These are phyloP conservation scores for Chaetodon trifasciatus DNA, from an alignment of 2,797 vertebrate genomes.

Conservation along the genomic window DNA sequence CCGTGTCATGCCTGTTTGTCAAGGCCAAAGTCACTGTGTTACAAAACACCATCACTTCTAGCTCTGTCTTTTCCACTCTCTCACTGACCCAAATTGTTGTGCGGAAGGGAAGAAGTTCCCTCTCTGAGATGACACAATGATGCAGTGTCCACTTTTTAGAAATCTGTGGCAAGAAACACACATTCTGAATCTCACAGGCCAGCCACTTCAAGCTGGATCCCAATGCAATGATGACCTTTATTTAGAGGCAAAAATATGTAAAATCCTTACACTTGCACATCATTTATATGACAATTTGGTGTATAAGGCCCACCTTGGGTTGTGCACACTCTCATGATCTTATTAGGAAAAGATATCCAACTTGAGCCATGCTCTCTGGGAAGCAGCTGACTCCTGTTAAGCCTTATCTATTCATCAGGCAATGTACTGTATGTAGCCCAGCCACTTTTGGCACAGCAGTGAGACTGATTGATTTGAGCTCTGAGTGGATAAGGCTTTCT, in stretches of 20 bases:
- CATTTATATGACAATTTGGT: neutral
- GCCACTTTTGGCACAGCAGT: slow-evolving; percentile 55
- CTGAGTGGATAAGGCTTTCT: slow-evolving; percentile 58
- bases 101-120: slow-evolving; percentile 13
- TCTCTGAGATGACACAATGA: slow-evolving; percentile 23
- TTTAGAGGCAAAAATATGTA: neutral
- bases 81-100: slow-evolving; percentile 48
- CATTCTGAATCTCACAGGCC: neutral
- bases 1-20: slow-evolving; percentile 71
- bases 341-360: slow-evolving; percentile 32
- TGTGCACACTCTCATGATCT: slow-evolving; percentile 11
- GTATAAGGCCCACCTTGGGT: slow-evolving; percentile 3
- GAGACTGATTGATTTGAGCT: slow-evolving; percentile 71
- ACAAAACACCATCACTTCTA: slow-evolving; percentile 27
- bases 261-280: slow-evolving; percentile 3
- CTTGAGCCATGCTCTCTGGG: slow-evolving; percentile 45
- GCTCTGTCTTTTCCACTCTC: slow-evolving; percentile 27
- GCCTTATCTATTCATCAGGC: slow-evolving; percentile 67
- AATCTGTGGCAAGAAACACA: slow-evolving; percentile 17
- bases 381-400: slow-evolving; percentile 69
- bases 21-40: slow-evolving; percentile 54
- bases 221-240: neutral
- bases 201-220: neutral
- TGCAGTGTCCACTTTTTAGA: slow-evolving; percentile 8
- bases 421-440: slow-evolving; percentile 43